Conservation (phyloP, 2,888 invertebrate genomes). For the Alitta virens region DNA sequence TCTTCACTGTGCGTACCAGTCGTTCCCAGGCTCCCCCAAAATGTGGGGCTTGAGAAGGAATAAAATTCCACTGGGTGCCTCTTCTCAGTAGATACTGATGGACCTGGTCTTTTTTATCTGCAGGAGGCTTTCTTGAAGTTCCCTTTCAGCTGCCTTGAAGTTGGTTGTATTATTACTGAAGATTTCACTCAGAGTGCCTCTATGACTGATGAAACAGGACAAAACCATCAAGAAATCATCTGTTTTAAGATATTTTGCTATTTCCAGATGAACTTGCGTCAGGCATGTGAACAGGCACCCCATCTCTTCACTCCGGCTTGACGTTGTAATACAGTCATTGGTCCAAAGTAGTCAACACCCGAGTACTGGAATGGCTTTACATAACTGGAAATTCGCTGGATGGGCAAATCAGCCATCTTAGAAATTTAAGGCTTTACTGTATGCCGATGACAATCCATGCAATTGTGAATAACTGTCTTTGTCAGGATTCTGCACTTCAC, state of each 20-base stretch:
- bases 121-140: constrained; percentile 15
- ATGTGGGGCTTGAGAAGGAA: constrained; percentile 44
- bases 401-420: no score
- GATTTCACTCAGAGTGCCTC: constrained; percentile 18
- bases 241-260: constrained; percentile 3
- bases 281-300: constrained; percentile 17
- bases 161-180: constrained; percentile 29
- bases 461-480: no score
- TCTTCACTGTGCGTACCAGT: constrained; percentile 45
- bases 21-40: constrained; percentile 52
- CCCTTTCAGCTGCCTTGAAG: constrained; percentile 26
- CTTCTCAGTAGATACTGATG: constrained; percentile 18
- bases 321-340: no score
- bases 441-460: no score
- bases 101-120: constrained; percentile 11
- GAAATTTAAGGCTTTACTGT: no score
- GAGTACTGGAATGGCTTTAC: no score
- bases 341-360: no score
- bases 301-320: background rate
- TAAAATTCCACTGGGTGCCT: constrained; percentile 46
- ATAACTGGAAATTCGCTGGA: no score
- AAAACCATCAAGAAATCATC: constrained; percentile 1
- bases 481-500: no score
- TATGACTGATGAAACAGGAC: background rate
- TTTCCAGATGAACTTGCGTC: constrained; percentile 12